Evolutionary conservation across 1,140 invertebrate species (phyloP), one percentile per base, ranked within the genome.

Genomic region (Oryzaephilus surinamensis): DNA sequence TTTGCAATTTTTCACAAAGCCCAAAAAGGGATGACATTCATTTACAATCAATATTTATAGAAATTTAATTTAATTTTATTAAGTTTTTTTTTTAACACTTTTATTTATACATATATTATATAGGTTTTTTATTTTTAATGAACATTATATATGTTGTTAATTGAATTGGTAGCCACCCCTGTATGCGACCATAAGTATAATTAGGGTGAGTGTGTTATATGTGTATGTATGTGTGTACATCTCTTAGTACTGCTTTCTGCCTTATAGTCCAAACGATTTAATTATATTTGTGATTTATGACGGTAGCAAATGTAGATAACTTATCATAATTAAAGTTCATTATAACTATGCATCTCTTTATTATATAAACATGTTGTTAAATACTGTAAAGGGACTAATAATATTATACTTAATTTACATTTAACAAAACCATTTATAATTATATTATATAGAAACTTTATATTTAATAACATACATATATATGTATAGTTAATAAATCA

Each of bases 271-370:
- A 46, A n/a, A 42, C 44, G 38, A 54, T 54, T 54, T 51, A 54
- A 54, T 54, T 51, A 54, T 46, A 46, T 33, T 39, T 30, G 46
- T 54, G 51, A 54, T 54, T 54, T 54, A 54, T 49, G 40, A 32
- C 27, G 33, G 33, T n/a, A 36, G 31, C 36, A 46, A 46, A 33
- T 46, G 45, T 30, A 45, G 44, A 51, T 51, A 48, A 42, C 31
- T 47, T 42, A 46, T 46, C 45, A 46, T 43, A 46, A 42, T 46
- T 38, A 42, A 46, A 43, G 33, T 46, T 42, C 35, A 46, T 43
- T 46, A 43, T 46, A 46, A 37, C 39, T 37, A 46, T 36, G 33
- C 33, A 32, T 42, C 40, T 32, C 38, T 32, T 46, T 46, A n/a
- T n/a, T n/a, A 42, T 35, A 43, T 46, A 46, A 46, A 46, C 35